Conservation (phyloP, 1,140 invertebrate species). For the Ostrea edulis region DNA sequence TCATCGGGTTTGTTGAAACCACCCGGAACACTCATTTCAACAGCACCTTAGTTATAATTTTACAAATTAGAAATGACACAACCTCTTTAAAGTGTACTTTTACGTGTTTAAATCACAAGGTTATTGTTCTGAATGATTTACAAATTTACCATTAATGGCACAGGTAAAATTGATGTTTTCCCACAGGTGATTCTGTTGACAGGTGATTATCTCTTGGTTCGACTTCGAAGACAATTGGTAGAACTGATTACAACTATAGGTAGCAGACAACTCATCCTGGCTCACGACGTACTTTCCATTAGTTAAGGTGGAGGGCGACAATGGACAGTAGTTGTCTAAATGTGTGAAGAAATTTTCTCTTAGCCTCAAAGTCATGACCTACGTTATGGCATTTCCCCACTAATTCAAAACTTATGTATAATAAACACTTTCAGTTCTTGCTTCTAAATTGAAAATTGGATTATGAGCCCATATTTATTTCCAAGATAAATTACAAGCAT, state of each 20-base stretch:
- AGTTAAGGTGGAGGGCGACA: neutral
- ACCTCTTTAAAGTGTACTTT: neutral
- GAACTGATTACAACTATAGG: constrained; percentile 10
- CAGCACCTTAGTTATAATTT: too few relatives aligned
- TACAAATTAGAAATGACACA: neutral
- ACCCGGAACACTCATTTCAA: too few relatives aligned
- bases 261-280: neutral
- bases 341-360: neutral
- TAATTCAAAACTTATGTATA: too few relatives aligned
- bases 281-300: neutral
- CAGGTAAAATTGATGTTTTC: neutral
- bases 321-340: neutral
- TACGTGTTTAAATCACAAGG: neutral
- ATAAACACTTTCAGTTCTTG: too few relatives aligned
- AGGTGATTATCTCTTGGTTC: neutral
- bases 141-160: neutral
- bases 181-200: neutral
- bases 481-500: too few relatives aligned
- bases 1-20: too few relatives aligned
- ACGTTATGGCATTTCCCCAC: too few relatives aligned
- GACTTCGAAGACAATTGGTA: neutral
- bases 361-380: neutral
- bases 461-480: too few relatives aligned
- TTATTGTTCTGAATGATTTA: neutral
- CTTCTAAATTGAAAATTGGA: too few relatives aligned